A percentile compares a stretch with the other conserved stretches of the same genome.
Evolutionary conservation across 1,140 invertebrate species (phyloP).

Genomic region (Archivesica marissinica): DNA sequence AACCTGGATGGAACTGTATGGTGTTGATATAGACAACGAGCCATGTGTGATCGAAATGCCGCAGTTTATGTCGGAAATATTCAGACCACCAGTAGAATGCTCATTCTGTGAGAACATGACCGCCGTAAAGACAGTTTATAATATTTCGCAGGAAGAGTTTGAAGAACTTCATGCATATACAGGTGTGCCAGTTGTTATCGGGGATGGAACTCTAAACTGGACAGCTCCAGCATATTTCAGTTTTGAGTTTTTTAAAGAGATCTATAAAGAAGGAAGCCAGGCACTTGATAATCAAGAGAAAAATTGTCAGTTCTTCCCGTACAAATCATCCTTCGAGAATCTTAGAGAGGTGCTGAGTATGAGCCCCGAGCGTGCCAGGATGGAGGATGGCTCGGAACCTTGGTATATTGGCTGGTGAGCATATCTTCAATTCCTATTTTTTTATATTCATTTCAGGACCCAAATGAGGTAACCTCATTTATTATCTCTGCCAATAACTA

Average conservation of each 20-base stretch:
- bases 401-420: slow-evolving; percentile 97
- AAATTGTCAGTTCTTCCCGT: slow-evolving; percentile 96
- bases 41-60: slow-evolving; percentile 86
- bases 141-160: slow-evolving; percentile 86
- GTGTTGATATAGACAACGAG: slow-evolving; percentile 69
- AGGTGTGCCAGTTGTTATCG: slow-evolving; percentile 92
- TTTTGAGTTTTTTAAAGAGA: slow-evolving; percentile 92
- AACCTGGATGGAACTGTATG: slow-evolving; percentile 64
- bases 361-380: slow-evolving; percentile 87
- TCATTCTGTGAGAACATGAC: slow-evolving; percentile 89
- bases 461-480: too few species aligned
- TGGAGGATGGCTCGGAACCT: slow-evolving; percentile 87
- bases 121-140: slow-evolving; percentile 86
- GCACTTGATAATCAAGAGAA: slow-evolving; percentile 72
- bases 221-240: slow-evolving; percentile 89
- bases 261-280: slow-evolving; percentile 87
- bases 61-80: slow-evolving; percentile 86
- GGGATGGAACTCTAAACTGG: slow-evolving; percentile 92
- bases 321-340: slow-evolving; percentile 92
- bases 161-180: slow-evolving; percentile 87
- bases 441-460: too few species aligned
- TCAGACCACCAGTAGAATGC: slow-evolving; percentile 92
- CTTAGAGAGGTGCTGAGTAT: slow-evolving; percentile 91
- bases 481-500: too few species aligned
- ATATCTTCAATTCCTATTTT: too few species aligned